These are phyloP conservation scores for Phyto melanocephala DNA, from an alignment of 2,888 invertebrate species.

Conservation along the genomic window DNA sequence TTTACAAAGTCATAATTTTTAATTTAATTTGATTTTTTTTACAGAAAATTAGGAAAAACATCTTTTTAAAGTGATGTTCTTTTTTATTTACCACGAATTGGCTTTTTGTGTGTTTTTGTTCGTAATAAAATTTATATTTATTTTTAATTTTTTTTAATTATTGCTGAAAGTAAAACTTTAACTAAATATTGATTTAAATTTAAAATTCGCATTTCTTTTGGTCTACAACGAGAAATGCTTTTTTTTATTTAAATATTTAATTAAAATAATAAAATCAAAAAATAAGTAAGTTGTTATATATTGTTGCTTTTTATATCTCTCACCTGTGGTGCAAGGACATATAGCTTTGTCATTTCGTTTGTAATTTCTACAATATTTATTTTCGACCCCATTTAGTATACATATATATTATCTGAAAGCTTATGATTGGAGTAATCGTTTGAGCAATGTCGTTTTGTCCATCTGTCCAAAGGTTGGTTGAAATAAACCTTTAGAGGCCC, in stretches of 20 bases:
- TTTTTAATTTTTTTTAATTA: slow-evolving; percentile 35
- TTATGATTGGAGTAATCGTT: too few species aligned
- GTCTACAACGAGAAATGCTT: neutral
- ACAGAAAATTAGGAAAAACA: neutral
- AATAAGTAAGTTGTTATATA: too few species aligned
- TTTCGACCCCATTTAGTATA: too few species aligned
- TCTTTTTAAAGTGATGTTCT: slow-evolving; percentile 36
- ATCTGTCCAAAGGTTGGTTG: too few species aligned
- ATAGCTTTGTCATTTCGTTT: too few species aligned
- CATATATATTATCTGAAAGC: too few species aligned
- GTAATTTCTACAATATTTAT: too few species aligned
- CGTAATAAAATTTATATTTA: slow-evolving; percentile 50
- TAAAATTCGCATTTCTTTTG: neutral
- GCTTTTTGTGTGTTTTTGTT: neutral
- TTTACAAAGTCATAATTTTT: slow-evolving; percentile 57
- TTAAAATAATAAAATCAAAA: slow-evolving; percentile 23
- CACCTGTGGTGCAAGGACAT: too few species aligned
- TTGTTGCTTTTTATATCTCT: too few species aligned
- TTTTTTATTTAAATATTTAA: slow-evolving; percentile 30
- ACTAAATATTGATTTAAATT: slow-evolving; percentile 16
- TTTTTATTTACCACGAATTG: slow-evolving; percentile 51
- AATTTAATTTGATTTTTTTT: slow-evolving; percentile 47
- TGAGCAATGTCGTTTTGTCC: too few species aligned
- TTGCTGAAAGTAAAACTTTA: slow-evolving; percentile 22
- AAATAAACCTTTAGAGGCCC: too few species aligned